Conservation (phyloP, 1,140 invertebrate genomes). For the Drosophila nebulosa region DNA sequence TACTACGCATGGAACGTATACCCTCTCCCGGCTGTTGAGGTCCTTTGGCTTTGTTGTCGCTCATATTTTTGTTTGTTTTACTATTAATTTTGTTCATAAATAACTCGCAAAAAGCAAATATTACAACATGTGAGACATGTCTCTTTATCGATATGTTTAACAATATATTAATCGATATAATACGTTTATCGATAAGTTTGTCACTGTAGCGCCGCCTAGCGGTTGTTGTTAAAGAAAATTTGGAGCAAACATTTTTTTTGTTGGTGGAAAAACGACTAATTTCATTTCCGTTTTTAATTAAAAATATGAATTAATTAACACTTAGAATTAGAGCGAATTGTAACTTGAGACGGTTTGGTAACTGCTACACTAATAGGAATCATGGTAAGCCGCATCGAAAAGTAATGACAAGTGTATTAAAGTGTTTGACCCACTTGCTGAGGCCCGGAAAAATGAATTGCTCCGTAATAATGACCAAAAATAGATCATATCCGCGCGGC, state of each 20-base stretch:
- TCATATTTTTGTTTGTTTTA: constrained; percentile 22
- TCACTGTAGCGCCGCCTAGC: not conserved
- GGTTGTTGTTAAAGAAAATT: constrained; percentile 17
- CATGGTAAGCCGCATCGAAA: constrained; percentile 48
- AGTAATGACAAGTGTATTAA: constrained; percentile 35
- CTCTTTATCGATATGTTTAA: too few relatives aligned
- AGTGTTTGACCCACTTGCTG: constrained; percentile 13
- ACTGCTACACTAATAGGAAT: constrained; percentile 15
- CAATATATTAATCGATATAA: not conserved
- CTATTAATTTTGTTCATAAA: not conserved
- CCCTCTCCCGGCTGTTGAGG: constrained; percentile 86
- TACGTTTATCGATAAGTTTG: not conserved
- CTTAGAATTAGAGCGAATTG: constrained; percentile 35
- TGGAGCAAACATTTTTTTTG: constrained; percentile 28
- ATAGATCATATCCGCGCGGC: constrained; percentile 30
- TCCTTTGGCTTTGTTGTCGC: constrained; percentile 20
- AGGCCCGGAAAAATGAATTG: not conserved
- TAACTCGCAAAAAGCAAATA: too few relatives aligned
- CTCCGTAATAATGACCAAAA: constrained; percentile 46
- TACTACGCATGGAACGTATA: constrained; percentile 87
- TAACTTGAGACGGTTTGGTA: constrained; percentile 10
- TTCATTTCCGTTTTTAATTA: constrained; percentile 56
- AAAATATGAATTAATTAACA: constrained; percentile 73
- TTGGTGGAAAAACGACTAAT: not conserved
- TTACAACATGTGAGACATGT: too few relatives aligned